Base-by-base conservation (phyloP, 1,140 invertebrate species). In the Euura saliciscinereae region DNA sequence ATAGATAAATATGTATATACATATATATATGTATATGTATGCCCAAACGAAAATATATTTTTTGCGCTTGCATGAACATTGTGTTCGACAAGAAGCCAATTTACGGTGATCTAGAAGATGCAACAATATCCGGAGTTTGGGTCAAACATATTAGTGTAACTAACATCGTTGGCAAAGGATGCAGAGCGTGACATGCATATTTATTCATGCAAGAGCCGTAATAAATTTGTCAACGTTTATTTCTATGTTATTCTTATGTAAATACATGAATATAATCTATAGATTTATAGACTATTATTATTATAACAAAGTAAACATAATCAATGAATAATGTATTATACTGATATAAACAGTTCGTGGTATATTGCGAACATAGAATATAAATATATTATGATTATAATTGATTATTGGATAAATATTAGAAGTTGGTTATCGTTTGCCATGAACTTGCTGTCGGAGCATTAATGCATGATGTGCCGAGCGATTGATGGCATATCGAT, bases 241-340 rank as follows among this genome's bases (percentile, higher is more conserved):
- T 69, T 70, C 69, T 71, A 51, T 51, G 66, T 69, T 78, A 80
- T 79, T 80, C 74, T 79, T 77, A 73, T 86, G 84, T 86, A 85
- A 77, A 87, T 86, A 87, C 73, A 80, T 77, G 81, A 80, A 80
- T 81, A 81, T 83, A 84, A 80, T 83, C 81, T 79, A 80, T 85
- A 85, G 81, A 77, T 81, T 82, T 79, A 74, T 85, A 85, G 82
- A 74, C 66, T 84, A 80, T 80, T 28, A 28, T 28, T 28, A 28
- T 28, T 28, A 28, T 28, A n/a, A 59, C 13, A 81, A 79, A 82
- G 79, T 84, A 83, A 83, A 84, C 82, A 84, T 82, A 84, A 84
- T 84, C 82, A 79, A 84, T 84, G 81, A 79, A 82, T 82, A 84
- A 76, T 86, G 85, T 86, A 85, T 83, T 78, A 86, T 86, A 86